Base-by-base conservation (phyloP, 2,888 invertebrate species). In the Drosophila parthenogenetica region DNA sequence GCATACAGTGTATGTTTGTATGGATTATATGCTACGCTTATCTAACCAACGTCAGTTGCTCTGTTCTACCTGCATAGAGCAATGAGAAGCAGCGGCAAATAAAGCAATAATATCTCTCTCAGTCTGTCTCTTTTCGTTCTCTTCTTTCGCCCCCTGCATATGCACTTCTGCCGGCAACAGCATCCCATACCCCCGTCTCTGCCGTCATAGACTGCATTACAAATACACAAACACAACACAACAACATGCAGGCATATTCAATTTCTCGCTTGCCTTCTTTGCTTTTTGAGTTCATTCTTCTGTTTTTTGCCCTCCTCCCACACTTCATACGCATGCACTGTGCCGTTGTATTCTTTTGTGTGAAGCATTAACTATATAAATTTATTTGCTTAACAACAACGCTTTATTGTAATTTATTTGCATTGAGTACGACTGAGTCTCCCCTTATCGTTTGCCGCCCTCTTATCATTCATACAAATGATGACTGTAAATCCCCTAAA, bases 241-340 rank as follows among this genome's bases (percentile, higher is more conserved):
- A 14, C 37, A 19, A 32, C 39, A 70, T 79, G 77, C 69, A 69
- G 79, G 73, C 73, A 59, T 69, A 77, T 79, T 66, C 50, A 69
- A 72, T 79, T 76, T 70, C 73, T 54, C 32, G 29, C 55, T 59
- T 46, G 46, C 35, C 29, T 48, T 57, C 39, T 49, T 49, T 45
- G 43, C 46, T 62, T 29, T 19, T 46, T 43, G 35, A 32, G 32
- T 55, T 55, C 11, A 43, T 17, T 10, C 45, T 60, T 17, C 17
- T 49, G 5, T 37, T 16, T 8, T 32, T 16, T 46, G 51, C 39
- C 42, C 45, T 54, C 46, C 71, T 53, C 49, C 53, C 53, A 32
- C 45, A 50, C 45, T 17, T 32, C 29, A 32, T 63, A 37, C 49
- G 37, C 39, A 39, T 35, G 8, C 13, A 3, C 13, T 35, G 29